Base-by-base conservation (phyloP, 2,888 invertebrate species). In the Corythucha ciliata region DNA sequence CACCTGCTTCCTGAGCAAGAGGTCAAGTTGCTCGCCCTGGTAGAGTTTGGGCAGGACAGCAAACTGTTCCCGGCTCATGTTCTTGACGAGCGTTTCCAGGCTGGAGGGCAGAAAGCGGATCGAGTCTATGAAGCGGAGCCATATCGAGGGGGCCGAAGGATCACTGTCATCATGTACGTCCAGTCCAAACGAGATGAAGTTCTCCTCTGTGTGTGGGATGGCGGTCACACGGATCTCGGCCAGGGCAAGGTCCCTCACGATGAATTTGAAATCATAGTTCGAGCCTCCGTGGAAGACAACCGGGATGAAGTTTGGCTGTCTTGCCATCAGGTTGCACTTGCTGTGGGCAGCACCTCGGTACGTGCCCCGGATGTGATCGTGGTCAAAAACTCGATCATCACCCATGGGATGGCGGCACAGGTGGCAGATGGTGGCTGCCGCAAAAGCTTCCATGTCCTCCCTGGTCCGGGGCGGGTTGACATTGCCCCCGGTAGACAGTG, bases 321-420 rank as follows among this genome's bases (percentile, higher is more conserved):
- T 57, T 51, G 55, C 66, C 46, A 64, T 61, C 24, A 67, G 26
- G 57, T 67, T 66, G 40, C 65, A 65, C 10, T 18, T 39, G 24
- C 56, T 54, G 55, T 63, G 63, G 7, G 62, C 60, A 7, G 57
- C 54, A n/a, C 61, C 63, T 26, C 63, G 47, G 52, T 55, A 64
- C 24, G 50, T 53, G 25, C 63, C 63, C n/a, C 61, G 63, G 8
- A 64, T 52, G 51, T 65, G 64, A 50, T 54, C 46, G 53, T 66
- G 64, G 52, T 65, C 63, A 16, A 10, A 10, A 4, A 33, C 33
- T n/a, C n/a, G n/a, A n/a, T n/a, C n/a, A n/a, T n/a, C n/a, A n/a
- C n/a, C n/a, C n/a, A n/a, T n/a, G n/a, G n/a, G n/a, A n/a, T n/a
- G n/a, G n/a, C n/a, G n/a, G n/a, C n/a, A n/a, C n/a, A n/a, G n/a